Percentiles rank a stretch among this genome's conserved stretches.
These are phyloP conservation scores for Pristiophorus japonicus DNA, from an alignment of 2,113 vertebrate genomes.

Conservation along the genomic window DNA sequence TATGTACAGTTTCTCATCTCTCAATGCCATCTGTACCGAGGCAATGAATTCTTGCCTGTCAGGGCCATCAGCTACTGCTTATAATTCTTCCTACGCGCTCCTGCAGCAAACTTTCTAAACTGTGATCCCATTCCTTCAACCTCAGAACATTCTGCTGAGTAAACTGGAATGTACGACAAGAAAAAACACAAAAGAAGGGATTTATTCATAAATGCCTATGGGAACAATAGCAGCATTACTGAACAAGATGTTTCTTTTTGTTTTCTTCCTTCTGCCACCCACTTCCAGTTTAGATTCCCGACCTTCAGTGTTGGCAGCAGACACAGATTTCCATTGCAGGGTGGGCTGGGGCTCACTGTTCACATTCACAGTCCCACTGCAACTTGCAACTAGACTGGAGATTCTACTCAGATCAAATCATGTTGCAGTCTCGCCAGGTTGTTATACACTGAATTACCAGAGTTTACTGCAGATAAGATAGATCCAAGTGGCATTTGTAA, in stretches of 20 bases:
- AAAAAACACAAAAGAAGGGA: conserved; percentile 33
- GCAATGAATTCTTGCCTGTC: neutral
- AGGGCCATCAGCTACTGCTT: neutral
- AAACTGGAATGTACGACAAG: conserved; percentile 38
- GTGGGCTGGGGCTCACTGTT: neutral
- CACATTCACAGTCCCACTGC: neutral
- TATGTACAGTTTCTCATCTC: conserved; percentile 20
- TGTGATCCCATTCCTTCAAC: neutral
- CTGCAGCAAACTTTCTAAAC: neutral
- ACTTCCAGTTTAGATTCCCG: conserved; percentile 45
- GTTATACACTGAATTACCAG: conserved; percentile 13
- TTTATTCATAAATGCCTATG: conserved; percentile 40
- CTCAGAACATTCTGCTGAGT: conserved; percentile 20
- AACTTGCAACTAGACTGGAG: neutral
- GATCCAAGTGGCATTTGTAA: conserved; percentile 11
- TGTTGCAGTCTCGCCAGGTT: conserved; percentile 26
- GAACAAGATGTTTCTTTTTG: neutral
- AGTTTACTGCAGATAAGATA: neutral
- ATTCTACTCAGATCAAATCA: neutral
- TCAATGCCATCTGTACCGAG: conserved; percentile 9
- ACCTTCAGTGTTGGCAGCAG: conserved; percentile 46
- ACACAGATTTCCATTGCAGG: conserved; percentile 41
- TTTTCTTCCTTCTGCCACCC: conserved; percentile 42
- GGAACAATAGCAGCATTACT: conserved; percentile 51
- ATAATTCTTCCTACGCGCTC: neutral